phyloP scores from a whole-genome alignment of 2,888 invertebrate genomes.

The Therioaphis trifolii region DNA sequence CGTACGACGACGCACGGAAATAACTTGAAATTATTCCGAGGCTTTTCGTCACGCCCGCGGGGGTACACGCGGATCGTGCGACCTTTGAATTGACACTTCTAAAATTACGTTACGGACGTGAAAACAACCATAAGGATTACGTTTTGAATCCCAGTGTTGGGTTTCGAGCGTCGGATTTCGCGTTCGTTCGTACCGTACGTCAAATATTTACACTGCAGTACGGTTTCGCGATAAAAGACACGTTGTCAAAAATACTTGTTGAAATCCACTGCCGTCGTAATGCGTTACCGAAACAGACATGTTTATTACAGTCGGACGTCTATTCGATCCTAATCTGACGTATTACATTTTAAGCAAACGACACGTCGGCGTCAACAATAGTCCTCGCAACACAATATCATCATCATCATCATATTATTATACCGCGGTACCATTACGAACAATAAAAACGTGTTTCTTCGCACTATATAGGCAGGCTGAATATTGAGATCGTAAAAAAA shows the following conservation, averaged over 20 bases:
- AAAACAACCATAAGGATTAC: neutral
- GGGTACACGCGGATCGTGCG: neutral
- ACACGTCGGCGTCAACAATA: no score
- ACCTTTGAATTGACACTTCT: conserved; percentile 1
- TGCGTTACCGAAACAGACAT: no score
- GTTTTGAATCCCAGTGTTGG: conserved; percentile 10
- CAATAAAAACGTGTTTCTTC: no score
- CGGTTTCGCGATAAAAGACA: neutral
- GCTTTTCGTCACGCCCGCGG: neutral
- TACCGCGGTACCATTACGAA: no score
- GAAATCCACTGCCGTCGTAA: no score
- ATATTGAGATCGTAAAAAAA: no score
- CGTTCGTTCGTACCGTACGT: neutral
- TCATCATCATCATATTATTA: no score
- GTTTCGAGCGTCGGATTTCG: neutral
- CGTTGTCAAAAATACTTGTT: conserved; percentile 6
- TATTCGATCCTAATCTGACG: no score
- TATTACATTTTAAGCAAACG: no score
- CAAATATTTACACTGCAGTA: conserved; percentile 20
- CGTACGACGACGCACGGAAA: neutral
- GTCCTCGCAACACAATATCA: no score
- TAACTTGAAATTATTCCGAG: neutral
- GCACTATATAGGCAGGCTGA: no score
- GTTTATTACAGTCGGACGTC: no score
- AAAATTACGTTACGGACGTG: neutral